Base-by-base conservation (phyloP, 2,888 invertebrate species). In the Ditylenchus weischeri region DNA sequence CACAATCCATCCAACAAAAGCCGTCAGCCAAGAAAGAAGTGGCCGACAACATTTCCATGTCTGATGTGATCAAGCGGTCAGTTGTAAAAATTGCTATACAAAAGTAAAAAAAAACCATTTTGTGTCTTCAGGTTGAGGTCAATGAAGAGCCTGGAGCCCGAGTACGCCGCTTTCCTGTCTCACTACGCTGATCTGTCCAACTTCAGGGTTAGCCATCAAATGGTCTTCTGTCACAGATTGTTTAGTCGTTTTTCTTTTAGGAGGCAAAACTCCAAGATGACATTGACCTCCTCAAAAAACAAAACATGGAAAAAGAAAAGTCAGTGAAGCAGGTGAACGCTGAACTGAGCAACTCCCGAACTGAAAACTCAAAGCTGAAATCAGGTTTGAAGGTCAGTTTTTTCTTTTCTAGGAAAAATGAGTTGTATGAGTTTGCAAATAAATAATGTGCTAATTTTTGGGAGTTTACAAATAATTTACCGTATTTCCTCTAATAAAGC, bases 321-420 rank as follows among this genome's bases (percentile, higher is more conserved):
- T 51, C 43, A 1, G n/a, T 68, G 8, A 54, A 68, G 21, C 62
- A 65, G 23, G n/a, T 50, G 18, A 48, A 48, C 21, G 38, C 18
- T 38, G 63, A 68, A 21, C 35, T 66, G 18, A 62, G 65, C 21
- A 43, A 35, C 64, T 66, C 54, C 29, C 66, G 51, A 0, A 36
- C 8, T 19, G 66, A 66, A 47, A 66, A 23, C 36, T n/a, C n/a
- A 11, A 61, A 66, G 21, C 50, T 66, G 15, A 66, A 29, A 21
- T 54, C 49, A 47, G 62, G 51, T 4, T 54, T 62, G 50, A 43
- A 43, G 43, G 43, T 43, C 43, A 13, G 15, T 8, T 43, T 43
- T 43, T 43, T 43, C 38, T 11, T 38, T 38, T 38, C 11, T 38
- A 38, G n/a, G n/a, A n/a, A n/a, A n/a, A n/a, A n/a, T n/a, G n/a